Percentiles rank a stretch among this genome's conserved stretches.
These are phyloP conservation scores for Brachionus plicatilis DNA, from an alignment of 1,140 invertebrate genomes.

Conservation along the genomic window DNA sequence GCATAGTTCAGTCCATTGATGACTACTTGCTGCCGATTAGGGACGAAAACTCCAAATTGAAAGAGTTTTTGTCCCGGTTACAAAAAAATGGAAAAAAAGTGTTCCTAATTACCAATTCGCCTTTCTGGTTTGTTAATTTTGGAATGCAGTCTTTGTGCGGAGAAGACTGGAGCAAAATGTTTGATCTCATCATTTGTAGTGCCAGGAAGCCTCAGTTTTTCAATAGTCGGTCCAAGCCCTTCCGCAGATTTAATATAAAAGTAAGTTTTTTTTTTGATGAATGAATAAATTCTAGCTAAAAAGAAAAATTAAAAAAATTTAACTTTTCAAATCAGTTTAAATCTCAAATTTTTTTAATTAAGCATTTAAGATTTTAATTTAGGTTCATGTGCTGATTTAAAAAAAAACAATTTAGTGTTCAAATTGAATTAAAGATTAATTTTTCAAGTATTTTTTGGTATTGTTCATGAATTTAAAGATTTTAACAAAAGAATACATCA, in stretches of 20 bases:
- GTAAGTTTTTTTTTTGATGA: background rate
- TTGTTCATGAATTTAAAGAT: too few relatives aligned
- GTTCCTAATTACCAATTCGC: slow-evolving; percentile 93
- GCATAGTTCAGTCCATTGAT: slow-evolving; percentile 64
- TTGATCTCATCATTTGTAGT: slow-evolving; percentile 88
- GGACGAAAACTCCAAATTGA: slow-evolving; percentile 59
- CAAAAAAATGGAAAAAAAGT: slow-evolving; percentile 73
- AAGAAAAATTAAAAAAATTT: too few relatives aligned
- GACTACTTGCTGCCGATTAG: slow-evolving; percentile 40
- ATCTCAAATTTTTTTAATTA: too few relatives aligned
- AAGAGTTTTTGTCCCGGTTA: slow-evolving; percentile 71
- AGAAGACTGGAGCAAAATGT: slow-evolving; percentile 78
- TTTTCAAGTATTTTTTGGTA: too few relatives aligned
- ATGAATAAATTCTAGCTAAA: too few relatives aligned
- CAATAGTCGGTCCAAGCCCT: slow-evolving; percentile 66
- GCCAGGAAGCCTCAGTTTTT: slow-evolving; percentile 93
- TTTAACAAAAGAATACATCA: too few relatives aligned
- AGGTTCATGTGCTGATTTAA: too few relatives aligned
- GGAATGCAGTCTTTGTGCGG: slow-evolving; percentile 86
- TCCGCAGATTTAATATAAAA: slow-evolving; percentile 45
- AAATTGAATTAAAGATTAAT: too few relatives aligned
- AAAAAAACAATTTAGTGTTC: too few relatives aligned
- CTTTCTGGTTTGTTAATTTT: slow-evolving; percentile 80
- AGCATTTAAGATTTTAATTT: too few relatives aligned
- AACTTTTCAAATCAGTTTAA: too few relatives aligned